These are phyloP conservation scores for Dromas ardeola DNA, from an alignment of 2,113 vertebrate species.

Conservation along the genomic window DNA sequence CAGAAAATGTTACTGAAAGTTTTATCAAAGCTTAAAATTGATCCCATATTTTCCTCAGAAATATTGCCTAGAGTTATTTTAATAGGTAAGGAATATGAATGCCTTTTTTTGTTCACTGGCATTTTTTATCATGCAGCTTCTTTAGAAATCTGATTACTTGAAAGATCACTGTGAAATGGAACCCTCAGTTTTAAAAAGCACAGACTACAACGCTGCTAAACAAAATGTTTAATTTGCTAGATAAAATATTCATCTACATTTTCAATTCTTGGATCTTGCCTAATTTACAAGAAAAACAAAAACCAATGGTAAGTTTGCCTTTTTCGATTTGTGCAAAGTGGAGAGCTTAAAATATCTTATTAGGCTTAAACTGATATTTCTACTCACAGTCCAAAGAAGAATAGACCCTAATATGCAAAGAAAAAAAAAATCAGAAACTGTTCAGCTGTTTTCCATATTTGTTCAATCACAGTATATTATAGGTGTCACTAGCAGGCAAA, in stretches of 20 bases:
- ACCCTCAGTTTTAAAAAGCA: neutral
- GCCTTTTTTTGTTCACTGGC: neutral
- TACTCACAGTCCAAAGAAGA: neutral
- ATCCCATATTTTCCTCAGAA: neutral
- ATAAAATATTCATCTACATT: neutral
- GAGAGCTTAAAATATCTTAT: neutral
- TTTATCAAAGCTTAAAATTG: neutral
- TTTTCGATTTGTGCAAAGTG: neutral
- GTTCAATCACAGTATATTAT: neutral
- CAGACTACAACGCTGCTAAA: neutral
- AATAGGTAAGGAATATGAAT: neutral
- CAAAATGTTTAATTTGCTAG: neutral
- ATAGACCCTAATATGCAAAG: neutral
- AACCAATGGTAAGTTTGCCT: accelerated
- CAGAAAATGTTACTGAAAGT: neutral
- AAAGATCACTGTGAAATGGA: neutral
- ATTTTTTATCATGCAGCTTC: neutral
- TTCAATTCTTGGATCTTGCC: neutral
- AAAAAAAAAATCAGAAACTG: neutral
- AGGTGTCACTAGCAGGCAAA: neutral
- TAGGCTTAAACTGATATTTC: neutral
- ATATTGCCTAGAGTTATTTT: neutral
- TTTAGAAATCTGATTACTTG: neutral
- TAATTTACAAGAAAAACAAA: neutral
- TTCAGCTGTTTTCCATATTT: neutral